Percentiles rank a stretch among this genome's conserved stretches.
Conservation (phyloP, 2,113 vertebrate species). For the Ranitomeya variabilis region DNA sequence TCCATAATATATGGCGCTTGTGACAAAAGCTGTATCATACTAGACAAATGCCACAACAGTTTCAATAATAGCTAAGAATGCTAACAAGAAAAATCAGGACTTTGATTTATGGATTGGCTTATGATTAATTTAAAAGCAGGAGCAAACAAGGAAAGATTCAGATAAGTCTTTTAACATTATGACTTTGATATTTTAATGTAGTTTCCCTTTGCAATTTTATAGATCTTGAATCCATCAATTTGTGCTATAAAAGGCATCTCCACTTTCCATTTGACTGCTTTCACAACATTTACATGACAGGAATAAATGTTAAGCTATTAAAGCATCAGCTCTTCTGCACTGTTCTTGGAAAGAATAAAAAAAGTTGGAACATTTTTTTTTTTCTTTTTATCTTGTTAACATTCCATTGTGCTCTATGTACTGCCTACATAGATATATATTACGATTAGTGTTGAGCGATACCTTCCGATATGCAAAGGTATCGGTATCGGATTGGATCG, state of each 20-base stretch:
- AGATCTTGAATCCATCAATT: constrained; percentile 48
- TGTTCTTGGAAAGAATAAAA: constrained; percentile 37
- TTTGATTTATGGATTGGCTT: constrained; percentile 38
- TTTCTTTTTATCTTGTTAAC: neutral
- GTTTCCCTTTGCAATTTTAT: constrained; percentile 39
- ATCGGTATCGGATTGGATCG: no score
- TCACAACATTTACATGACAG: constrained; percentile 49
- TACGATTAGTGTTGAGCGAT: no score
- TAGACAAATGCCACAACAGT: constrained; percentile 16
- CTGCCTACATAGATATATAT: neutral
- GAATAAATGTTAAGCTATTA: constrained; percentile 49
- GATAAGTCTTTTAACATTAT: constrained; percentile 50
- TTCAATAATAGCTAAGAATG: constrained; percentile 17
- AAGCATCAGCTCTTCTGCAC: constrained; percentile 16
- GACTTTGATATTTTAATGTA: constrained; percentile 50
- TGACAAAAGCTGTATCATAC: neutral
- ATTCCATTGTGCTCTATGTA: neutral
- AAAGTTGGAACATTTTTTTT: constrained; percentile 27
- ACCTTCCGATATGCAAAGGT: no score
- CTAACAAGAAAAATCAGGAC: constrained; percentile 21
- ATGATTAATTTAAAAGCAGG: constrained; percentile 44
- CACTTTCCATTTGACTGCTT: constrained; percentile 51
- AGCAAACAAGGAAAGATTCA: constrained; percentile 37
- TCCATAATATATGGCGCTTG: neutral
- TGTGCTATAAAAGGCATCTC: constrained; percentile 49